These are phyloP conservation scores for Salmo trutta DNA, from an alignment of 2,797 vertebrate species.

Conservation along the genomic window DNA sequence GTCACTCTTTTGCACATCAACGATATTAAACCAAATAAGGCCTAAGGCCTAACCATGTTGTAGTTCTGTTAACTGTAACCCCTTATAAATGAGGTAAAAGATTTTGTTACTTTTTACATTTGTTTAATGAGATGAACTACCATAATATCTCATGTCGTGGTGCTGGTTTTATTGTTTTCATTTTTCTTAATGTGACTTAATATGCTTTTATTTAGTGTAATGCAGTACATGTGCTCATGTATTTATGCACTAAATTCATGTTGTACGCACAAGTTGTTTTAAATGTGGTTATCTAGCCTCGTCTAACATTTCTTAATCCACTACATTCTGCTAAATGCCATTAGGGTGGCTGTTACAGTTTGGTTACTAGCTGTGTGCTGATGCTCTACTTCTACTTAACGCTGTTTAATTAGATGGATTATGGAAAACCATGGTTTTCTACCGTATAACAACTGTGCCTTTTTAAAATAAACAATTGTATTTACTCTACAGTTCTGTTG, in stretches of 20 bases:
- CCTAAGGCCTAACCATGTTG: background rate
- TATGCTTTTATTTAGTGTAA: slow-evolving; percentile 9
- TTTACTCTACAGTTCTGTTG: slow-evolving; percentile 30
- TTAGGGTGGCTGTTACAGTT: slow-evolving; percentile 7
- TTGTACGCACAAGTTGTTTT: slow-evolving; percentile 36
- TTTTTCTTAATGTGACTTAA: slow-evolving; percentile 8
- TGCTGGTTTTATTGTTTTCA: slow-evolving; percentile 7
- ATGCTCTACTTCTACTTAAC: background rate
- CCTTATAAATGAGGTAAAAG: background rate
- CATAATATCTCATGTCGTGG: background rate
- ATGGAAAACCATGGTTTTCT: background rate
- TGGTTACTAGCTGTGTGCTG: background rate
- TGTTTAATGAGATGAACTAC: background rate
- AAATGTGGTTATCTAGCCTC: slow-evolving; percentile 1
- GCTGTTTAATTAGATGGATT: background rate
- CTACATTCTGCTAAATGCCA: slow-evolving; percentile 15
- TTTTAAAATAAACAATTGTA: slow-evolving; percentile 49
- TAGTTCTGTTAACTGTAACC: background rate
- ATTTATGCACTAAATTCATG: slow-evolving; percentile 35
- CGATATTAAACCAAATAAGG: background rate
- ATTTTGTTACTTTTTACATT: background rate
- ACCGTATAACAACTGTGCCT: slow-evolving; percentile 18
- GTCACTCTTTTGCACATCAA: background rate
- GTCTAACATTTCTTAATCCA: background rate
- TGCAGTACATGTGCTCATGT: slow-evolving; percentile 6